Evolutionary conservation across 2,113 vertebrate species (phyloP).

Genomic region (Python bivittatus): DNA sequence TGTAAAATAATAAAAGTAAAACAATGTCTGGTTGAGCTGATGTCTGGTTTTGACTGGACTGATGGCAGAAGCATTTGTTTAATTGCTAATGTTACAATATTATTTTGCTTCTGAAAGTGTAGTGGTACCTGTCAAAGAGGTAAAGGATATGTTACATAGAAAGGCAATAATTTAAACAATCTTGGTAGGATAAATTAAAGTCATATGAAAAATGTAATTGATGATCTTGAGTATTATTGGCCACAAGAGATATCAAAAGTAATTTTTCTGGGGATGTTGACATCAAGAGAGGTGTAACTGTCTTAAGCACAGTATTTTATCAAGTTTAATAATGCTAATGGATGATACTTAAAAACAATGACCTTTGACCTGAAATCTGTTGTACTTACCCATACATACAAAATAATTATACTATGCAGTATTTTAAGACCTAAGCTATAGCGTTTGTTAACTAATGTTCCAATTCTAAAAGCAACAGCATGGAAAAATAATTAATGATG

Average conservation of each 20-base stretch:
- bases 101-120: background rate
- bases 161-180: background rate
- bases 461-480: constrained; percentile 10
- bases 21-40: background rate
- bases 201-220: background rate
- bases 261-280: background rate
- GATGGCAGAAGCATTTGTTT: background rate
- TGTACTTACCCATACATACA: background rate
- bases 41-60: background rate
- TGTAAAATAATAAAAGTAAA: background rate
- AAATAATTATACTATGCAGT: background rate
- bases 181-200: background rate
- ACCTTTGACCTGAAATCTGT: background rate
- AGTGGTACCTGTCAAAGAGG: background rate
- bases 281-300: background rate
- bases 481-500: background rate
- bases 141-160: background rate
- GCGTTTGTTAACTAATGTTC: background rate
- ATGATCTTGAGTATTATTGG: background rate
- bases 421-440: background rate
- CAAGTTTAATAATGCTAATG: background rate
- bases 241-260: background rate
- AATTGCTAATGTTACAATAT: background rate
- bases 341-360: background rate
- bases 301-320: background rate